A percentile compares a stretch with the other conserved stretches of the same genome.
phyloP scores from a whole-genome alignment of 37 sponge, comb jelly and placozoan species.

The Crambe crambe region DNA sequence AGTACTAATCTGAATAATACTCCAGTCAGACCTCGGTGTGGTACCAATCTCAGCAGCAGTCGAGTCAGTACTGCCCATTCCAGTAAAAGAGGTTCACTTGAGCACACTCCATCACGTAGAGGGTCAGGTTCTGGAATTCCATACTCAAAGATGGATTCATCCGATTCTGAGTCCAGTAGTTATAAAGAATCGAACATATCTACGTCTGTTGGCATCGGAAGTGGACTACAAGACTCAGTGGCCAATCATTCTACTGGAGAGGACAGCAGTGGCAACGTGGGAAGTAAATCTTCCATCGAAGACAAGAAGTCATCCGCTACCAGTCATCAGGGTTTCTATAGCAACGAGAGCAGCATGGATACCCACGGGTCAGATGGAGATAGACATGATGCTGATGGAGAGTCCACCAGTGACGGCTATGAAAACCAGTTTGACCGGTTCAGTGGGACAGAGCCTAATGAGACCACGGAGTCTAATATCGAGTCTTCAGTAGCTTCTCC shows the following conservation, averaged over 20 bases:
- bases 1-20: background rate
- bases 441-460: conserved; percentile 5
- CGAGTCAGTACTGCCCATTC: background rate
- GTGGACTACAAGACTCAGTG: background rate
- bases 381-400: conserved; percentile 31
- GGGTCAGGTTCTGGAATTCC: conserved; percentile 9
- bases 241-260: background rate
- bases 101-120: background rate
- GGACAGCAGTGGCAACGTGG: background rate
- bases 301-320: background rate
- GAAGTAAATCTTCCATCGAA: background rate
- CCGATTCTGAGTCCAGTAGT: conserved; percentile 21
- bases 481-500: background rate
- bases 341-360: conserved; percentile 31
- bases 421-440: background rate
- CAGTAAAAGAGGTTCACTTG: background rate
- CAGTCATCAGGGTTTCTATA: conserved; percentile 17
- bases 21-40: background rate
- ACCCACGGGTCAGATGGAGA: conserved; percentile 5
- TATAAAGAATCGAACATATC: too few relatives aligned
- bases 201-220: background rate
- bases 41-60: background rate
- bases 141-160: conserved; percentile 31
- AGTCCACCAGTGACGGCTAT: conserved; percentile 20
- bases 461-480: background rate